These are phyloP conservation scores for Malacoraja senta DNA, from an alignment of 2,797 vertebrate species.

Conservation along the genomic window DNA sequence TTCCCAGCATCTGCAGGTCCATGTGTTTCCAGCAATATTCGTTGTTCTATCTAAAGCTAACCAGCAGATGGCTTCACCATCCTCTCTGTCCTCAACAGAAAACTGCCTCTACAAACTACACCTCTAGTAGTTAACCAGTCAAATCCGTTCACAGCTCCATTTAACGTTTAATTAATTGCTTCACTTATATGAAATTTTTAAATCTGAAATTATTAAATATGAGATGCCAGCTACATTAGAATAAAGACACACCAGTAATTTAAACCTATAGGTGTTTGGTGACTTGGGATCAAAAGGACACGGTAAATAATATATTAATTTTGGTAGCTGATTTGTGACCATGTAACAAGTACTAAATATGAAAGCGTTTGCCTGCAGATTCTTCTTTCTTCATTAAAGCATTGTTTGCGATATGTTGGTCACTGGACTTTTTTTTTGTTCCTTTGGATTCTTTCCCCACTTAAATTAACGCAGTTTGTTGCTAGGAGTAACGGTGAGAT, in stretches of 20 bases:
- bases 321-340: neutral
- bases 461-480: slow-evolving; percentile 33
- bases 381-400: neutral
- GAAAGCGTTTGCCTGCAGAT: slow-evolving; percentile 6
- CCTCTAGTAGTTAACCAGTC: neutral
- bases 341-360: neutral
- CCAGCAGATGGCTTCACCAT: neutral
- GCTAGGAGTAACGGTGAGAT: slow-evolving; percentile 15
- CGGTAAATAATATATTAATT: neutral
- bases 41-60: neutral
- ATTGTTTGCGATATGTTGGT: neutral
- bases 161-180: neutral
- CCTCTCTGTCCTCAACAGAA: neutral
- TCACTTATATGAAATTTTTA: neutral
- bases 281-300: neutral
- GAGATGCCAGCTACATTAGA: neutral
- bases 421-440: neutral
- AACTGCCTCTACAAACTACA: neutral
- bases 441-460: slow-evolving; percentile 11
- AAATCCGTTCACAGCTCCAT: neutral
- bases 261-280: neutral
- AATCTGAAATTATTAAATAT: neutral
- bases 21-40: too few species aligned
- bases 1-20: too few species aligned
- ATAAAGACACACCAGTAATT: neutral